Base-by-base conservation (phyloP, 2,888 invertebrate species). In the Elysia crispata region DNA sequence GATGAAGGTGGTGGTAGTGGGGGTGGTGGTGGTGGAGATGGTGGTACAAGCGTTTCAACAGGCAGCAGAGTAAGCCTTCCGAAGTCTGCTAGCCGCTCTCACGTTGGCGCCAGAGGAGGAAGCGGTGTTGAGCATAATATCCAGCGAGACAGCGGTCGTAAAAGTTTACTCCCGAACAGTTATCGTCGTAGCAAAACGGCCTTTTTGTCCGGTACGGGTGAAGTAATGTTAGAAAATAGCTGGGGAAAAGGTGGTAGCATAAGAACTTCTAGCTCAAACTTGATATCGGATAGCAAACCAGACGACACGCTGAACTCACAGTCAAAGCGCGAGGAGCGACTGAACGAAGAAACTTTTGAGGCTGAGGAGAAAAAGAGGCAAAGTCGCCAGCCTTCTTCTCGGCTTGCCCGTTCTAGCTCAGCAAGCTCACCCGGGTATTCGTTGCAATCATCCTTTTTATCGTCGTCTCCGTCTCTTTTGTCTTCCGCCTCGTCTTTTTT, bases 1-100 rank as follows among this genome's bases (percentile, higher is more conserved):
- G 30, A 41, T 11, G 49, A 28, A 1, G 66, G 70, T 41, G 78
- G 54, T 18, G 74, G 60, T 8, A 67, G 72, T 31, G 64, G 67
- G 0, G 76, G 75, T 5, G 49, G 67, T 6, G 28, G 28, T 5
- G 28, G 28, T 20, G 50, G 50, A 18, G 31, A 15, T 41, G 49
- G 31, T 67, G 31, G 57, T 20, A n/a, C n/a, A n/a, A n/a, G n/a
- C n/a, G n/a, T 11, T 20, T 23, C 57, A 28, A 13, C 20, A 31
- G 60, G 41, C 41, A 28, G 30, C 30, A 30, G 20, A 50, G 54
- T 25, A 50, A 66, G 28, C 66, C n/a, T 25, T 15, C 6, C 23
- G 23, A 31, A n/a, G 28, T 49, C 75, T 25, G 15, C 3, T 1
- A 25, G 60, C 60, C 60, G 25, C 41, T 41, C 60, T 23, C n/a